Percentiles rank a stretch among this genome's conserved stretches.
These are phyloP conservation scores for Chrysemys picta DNA, from an alignment of 2,113 vertebrate genomes.

Conservation along the genomic window DNA sequence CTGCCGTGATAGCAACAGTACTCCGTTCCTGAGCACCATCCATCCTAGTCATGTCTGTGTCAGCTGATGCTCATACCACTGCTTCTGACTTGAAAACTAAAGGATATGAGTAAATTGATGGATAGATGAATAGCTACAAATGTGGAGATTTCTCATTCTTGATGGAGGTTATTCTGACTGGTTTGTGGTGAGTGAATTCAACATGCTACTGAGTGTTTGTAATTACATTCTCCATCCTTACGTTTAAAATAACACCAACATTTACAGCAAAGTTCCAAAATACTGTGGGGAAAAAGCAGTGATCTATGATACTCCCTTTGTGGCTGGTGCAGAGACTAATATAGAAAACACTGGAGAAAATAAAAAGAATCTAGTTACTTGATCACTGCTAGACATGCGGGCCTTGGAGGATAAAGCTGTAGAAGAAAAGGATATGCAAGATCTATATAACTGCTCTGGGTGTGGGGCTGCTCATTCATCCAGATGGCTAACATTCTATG, in stretches of 20 bases:
- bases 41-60: slow-evolving; percentile 64
- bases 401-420: slow-evolving; percentile 35
- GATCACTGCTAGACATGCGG: slow-evolving; percentile 23
- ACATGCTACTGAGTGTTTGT: not conserved
- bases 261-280: not conserved
- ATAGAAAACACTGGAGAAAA: slow-evolving; percentile 51
- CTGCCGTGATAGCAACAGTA: slow-evolving; percentile 54
- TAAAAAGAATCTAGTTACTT: slow-evolving; percentile 9
- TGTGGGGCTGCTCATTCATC: not conserved
- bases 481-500: not conserved
- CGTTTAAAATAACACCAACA: slow-evolving; percentile 23
- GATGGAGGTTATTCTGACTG: slow-evolving; percentile 18
- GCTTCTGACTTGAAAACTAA: slow-evolving; percentile 58
- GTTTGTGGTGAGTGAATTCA: not conserved
- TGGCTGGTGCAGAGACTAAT: not conserved
- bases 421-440: not conserved
- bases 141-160: slow-evolving; percentile 48
- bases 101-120: slow-evolving; percentile 59
- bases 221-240: not conserved
- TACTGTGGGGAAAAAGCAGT: not conserved
- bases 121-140: slow-evolving; percentile 34
- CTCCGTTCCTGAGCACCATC: slow-evolving; percentile 50
- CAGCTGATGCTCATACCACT: slow-evolving; percentile 54
- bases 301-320: not conserved
- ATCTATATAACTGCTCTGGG: slow-evolving; percentile 21